A percentile compares a stretch with the other conserved stretches of the same genome.
These are phyloP conservation scores for Dreissena rostriformis DNA, from an alignment of 1,140 invertebrate genomes.

Conservation along the genomic window DNA sequence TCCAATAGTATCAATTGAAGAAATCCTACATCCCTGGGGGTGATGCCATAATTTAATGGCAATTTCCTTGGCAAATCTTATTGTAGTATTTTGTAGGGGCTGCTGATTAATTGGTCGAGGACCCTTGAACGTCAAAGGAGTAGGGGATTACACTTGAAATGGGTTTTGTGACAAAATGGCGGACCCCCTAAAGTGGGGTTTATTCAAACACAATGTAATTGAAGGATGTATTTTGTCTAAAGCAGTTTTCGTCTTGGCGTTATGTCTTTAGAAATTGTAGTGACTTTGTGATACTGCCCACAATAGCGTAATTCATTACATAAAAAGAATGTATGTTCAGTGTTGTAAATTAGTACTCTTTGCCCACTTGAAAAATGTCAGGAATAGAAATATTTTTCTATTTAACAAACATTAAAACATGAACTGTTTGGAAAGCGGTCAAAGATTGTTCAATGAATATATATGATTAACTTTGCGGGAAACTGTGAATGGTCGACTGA, in stretches of 20 bases:
- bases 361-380: too few relatives aligned
- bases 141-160: slow-evolving; percentile 21
- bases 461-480: too few relatives aligned
- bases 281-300: not conserved
- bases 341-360: too few relatives aligned
- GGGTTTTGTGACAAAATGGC: slow-evolving; percentile 14
- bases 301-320: not conserved
- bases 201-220: slow-evolving; percentile 18
- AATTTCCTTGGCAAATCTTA: slow-evolving; percentile 15
- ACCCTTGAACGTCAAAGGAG: slow-evolving; percentile 32
- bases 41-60: slow-evolving; percentile 36
- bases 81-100: slow-evolving; percentile 20
- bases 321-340: too few relatives aligned
- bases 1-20: slow-evolving; percentile 24
- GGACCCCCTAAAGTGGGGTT: not conserved
- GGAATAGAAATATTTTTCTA: too few relatives aligned
- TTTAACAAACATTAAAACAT: too few relatives aligned
- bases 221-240: slow-evolving; percentile 7
- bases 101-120: slow-evolving; percentile 37
- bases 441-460: too few relatives aligned
- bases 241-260: not conserved
- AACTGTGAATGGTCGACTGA: too few relatives aligned
- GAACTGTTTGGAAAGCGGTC: too few relatives aligned
- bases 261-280: not conserved
- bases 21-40: slow-evolving; percentile 19